Conservation (phyloP, 2,797 vertebrate species). For the Gallinago solitaria region DNA sequence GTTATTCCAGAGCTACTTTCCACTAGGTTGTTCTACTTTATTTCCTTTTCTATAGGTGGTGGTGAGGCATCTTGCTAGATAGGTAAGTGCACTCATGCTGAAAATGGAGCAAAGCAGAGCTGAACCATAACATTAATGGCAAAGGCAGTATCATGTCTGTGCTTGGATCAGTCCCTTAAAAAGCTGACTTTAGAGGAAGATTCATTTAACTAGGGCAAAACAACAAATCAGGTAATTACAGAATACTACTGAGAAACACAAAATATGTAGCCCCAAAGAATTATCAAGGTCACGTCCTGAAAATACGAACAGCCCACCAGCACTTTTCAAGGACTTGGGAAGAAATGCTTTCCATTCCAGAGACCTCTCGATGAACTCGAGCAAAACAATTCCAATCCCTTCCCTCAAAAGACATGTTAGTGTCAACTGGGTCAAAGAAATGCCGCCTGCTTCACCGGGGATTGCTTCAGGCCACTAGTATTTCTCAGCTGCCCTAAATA, state of each 20-base stretch:
- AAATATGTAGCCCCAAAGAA: not conserved
- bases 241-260: not conserved
- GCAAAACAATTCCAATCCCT: not conserved
- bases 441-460: not conserved
- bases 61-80: not conserved
- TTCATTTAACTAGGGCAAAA: not conserved
- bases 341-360: conserved; percentile 11
- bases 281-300: not conserved
- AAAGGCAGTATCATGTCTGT: not conserved
- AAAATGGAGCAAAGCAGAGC: not conserved
- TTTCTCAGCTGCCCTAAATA: not conserved
- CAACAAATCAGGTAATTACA: not conserved
- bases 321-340: not conserved
- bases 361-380: not conserved
- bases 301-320: not conserved
- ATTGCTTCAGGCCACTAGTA: not conserved
- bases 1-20: not conserved
- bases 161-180: not conserved
- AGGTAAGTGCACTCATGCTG: not conserved
- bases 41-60: not conserved
- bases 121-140: not conserved
- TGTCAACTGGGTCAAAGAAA: not conserved
- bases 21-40: not conserved
- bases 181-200: not conserved
- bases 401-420: not conserved